Evolutionary conservation across 1,140 invertebrate genomes (phyloP), one percentile per base, ranked within the genome.

Genomic region (Chymomyza costata): DNA sequence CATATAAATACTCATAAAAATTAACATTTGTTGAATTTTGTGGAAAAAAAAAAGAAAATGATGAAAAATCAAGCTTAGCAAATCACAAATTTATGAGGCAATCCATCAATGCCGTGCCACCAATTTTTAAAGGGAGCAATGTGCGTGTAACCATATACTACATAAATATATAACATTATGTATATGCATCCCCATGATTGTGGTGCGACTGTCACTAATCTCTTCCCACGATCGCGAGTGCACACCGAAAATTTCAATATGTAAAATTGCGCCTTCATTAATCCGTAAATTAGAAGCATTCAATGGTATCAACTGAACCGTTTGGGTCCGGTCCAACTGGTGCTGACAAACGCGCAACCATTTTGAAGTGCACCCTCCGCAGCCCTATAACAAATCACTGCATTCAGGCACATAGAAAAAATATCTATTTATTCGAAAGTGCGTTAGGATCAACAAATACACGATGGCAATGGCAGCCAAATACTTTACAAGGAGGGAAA

Each of bases 221-320:
- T 68, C 73, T 80, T 80, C 73, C 73, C 73, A 80, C 73, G 73
- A 81, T 81, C 73, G 59, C 41, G 40, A 45, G 44, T 28, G 38
- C 17, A 50, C 34, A 56, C 40, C 43, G 16, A 56, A 49, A 54
- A 78, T 67, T 78, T 80, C 73, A 70, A 73, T 78, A 80, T 78
- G 71, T 80, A 78, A 78, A 78, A 58, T 67, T 80, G 74, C 59
- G 73, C 73, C 73, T 80, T 81, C 64, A 78, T 78, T 78, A 78
- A 78, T 78, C 73, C 73, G 73, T 73, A 78, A 78, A 78, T 78
- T 78, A 78, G 73, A 78, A 78, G 67, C 73, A 80, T 73, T 67
- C 59, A 80, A 68, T 65, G 73, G 61, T 80, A 80, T 68, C 67
- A 60, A 40, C 10, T n/a, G 41, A 31, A 25, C 32, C 16, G 55